phyloP scores from a whole-genome alignment of 2,797 vertebrate genomes.

The Zalophus californianus region DNA sequence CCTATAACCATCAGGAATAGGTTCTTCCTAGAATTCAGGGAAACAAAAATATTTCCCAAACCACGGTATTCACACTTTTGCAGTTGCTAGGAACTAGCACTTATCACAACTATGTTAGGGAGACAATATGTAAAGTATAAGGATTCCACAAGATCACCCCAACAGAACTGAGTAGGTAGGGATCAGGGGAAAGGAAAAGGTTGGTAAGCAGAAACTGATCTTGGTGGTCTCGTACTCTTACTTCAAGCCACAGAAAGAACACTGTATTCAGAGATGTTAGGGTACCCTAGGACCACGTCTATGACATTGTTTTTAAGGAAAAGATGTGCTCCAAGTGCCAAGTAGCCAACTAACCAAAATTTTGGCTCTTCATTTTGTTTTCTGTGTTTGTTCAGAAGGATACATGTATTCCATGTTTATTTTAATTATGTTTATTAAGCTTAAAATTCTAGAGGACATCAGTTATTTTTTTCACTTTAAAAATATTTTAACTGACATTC shows the following conservation, averaged over 20 bases:
- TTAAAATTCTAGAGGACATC: conserved; percentile 12
- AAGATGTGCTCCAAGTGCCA: neutral
- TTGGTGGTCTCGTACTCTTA: neutral
- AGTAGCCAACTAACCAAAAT: neutral
- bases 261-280: neutral
- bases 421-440: conserved; percentile 38
- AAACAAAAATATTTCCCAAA: neutral
- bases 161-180: neutral
- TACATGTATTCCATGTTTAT: conserved; percentile 7
- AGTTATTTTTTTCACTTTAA: conserved; percentile 34
- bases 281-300: neutral
- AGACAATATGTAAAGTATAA: neutral
- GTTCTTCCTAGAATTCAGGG: neutral
- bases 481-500: conserved; percentile 64
- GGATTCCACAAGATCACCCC: neutral
- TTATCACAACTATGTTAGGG: neutral
- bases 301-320: neutral
- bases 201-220: neutral
- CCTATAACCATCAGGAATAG: neutral
- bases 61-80: neutral
- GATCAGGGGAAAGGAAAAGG: neutral
- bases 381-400: conserved; percentile 31
- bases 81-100: neutral
- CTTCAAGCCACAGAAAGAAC: neutral
- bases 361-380: conserved; percentile 1